These are phyloP conservation scores for Thaleichthys pacificus DNA, from an alignment of 2,797 vertebrate species.

Conservation along the genomic window DNA sequence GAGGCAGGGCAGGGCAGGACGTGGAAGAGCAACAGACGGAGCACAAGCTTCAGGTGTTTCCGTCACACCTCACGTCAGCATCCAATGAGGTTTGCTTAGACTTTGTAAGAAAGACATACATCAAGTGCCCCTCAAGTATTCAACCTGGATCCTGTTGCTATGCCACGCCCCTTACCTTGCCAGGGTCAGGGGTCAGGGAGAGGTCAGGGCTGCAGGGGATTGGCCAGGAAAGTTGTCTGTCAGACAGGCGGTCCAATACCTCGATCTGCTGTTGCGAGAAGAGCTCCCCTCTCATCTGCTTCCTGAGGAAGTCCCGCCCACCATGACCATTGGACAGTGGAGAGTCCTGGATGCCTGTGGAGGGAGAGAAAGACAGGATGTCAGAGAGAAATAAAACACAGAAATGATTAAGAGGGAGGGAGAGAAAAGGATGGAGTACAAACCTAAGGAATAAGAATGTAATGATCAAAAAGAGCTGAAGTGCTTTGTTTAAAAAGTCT, in stretches of 20 bases:
- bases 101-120: too few species aligned
- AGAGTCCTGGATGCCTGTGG: slow-evolving; percentile 90
- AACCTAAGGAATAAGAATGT: slow-evolving; percentile 3
- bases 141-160: slow-evolving; percentile 48
- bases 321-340: slow-evolving; percentile 92
- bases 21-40: too few species aligned
- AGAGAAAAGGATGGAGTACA: background rate
- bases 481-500: too few species aligned
- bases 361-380: slow-evolving; percentile 22
- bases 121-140: too few species aligned
- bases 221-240: slow-evolving; percentile 85
- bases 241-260: slow-evolving; percentile 95
- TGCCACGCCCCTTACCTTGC: slow-evolving; percentile 87
- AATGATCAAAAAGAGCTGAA: background rate
- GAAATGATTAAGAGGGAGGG: background rate
- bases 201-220: slow-evolving; percentile 83
- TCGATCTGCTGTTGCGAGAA: slow-evolving; percentile 98
- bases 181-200: slow-evolving; percentile 87
- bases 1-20: slow-evolving; percentile 43
- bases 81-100: too few species aligned
- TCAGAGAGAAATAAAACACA: slow-evolving; percentile 19
- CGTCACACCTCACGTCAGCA: too few species aligned
- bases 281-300: slow-evolving; percentile 98
- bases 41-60: too few species aligned
- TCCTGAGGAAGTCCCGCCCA: slow-evolving; percentile 96